Evolutionary conservation across 2,113 vertebrate genomes (phyloP), one percentile per base, ranked within the genome.

Genomic region (Podarcis raffonei): DNA sequence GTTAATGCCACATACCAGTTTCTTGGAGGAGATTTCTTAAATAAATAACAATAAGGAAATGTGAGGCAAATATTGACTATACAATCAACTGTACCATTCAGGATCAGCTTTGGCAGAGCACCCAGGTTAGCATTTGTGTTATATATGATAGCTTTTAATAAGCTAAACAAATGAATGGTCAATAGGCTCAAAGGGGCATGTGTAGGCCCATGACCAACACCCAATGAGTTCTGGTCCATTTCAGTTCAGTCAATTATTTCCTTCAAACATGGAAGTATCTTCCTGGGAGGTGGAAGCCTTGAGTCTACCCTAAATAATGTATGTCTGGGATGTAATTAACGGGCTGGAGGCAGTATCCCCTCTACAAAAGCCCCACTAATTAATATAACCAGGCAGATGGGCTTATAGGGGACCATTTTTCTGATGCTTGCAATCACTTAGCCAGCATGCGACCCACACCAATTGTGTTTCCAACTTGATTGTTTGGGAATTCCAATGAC

Each of bases 261-360:
- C 62, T 77, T 32, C 72, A 1, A 66, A 76, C 59, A 32, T 53
- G 25, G 66, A 83, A 88, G 72, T 3, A 6, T 23, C 87, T 77
- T 32, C 4, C 37, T 35, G 1, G 16, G 0, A 32, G 13, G 0
- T 0, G 35, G 27, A 0, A 6, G 2, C 6, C 0, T 0, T 1
- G 68, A 66, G 32, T 18, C 69, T 69, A 86, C 18, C 85, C 39
- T 16, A 6, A 22, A 74, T 84, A 87, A 75, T 53, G 18, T 0
- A 2, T 20, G 3, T 0, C 90, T 83, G 16, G 7, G 68, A 68
- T 81, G 76, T 68, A 59, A 79, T 65, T 66, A 48, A 82, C 0
- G 2, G 89, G 86, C 69, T 88, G 48, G 53, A 1, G 72, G 85
- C 7, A 59, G 8, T 13, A 48, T 80, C 81, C 37, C 77, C 53